Conservation (phyloP, 2,113 vertebrate species). For the Catagonus wagneri region DNA sequence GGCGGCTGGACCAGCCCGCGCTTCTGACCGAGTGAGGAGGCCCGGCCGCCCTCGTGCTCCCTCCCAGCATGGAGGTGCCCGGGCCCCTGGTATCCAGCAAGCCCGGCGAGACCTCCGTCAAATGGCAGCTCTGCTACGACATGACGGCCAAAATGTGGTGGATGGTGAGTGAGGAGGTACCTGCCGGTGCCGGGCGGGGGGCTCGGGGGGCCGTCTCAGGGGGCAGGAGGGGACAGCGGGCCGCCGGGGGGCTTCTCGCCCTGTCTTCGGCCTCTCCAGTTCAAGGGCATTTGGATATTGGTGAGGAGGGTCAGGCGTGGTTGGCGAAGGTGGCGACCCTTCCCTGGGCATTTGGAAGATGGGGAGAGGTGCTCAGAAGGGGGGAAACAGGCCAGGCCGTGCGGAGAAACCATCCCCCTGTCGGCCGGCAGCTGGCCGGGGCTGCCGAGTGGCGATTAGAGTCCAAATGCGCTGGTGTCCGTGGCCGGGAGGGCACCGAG, state of each 20-base stretch:
- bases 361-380: too few relatives aligned
- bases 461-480: accelerated
- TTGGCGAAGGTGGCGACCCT: not conserved
- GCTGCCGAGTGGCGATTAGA: not conserved
- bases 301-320: not conserved
- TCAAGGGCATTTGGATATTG: not conserved
- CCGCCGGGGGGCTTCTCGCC: not conserved
- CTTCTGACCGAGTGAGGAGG: not conserved
- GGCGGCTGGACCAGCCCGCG: not conserved
- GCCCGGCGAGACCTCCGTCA: constrained; percentile 84
- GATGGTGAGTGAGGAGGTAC: constrained; percentile 92
- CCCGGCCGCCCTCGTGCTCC: not conserved
- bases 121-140: constrained; percentile 96
- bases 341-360: not conserved
- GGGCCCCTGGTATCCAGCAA: not conserved
- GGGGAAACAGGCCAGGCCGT: not conserved
- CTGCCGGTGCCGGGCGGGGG: not conserved
- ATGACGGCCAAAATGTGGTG: constrained; percentile 94
- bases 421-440: not conserved
- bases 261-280: accelerated
- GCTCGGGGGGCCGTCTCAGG: not conserved
- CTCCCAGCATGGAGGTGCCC: constrained; percentile 68
- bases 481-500: not conserved
- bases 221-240: not conserved
- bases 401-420: accelerated